phyloP scores from a whole-genome alignment of 53 echinoderm and acorn worm genomes.

The Apostichopus leukothele region DNA sequence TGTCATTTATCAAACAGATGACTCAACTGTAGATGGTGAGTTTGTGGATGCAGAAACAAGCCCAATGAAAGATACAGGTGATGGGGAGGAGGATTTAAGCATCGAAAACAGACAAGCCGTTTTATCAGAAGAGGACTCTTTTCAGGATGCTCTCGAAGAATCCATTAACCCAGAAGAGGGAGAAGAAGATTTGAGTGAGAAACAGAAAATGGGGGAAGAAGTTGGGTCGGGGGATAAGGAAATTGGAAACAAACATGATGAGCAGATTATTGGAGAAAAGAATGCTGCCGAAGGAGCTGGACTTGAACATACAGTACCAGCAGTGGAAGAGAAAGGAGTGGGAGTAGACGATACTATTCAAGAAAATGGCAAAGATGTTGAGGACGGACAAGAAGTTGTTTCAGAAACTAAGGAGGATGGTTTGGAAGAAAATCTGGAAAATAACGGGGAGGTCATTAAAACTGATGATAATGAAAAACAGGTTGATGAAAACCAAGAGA shows the following conservation, averaged over 20 bases:
- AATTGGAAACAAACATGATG: not conserved
- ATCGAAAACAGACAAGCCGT: not conserved
- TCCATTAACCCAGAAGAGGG: not conserved
- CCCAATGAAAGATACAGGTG: not conserved
- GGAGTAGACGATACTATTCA: not conserved
- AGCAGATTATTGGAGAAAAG: not conserved
- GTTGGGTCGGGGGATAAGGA: not conserved
- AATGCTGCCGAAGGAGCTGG: not conserved
- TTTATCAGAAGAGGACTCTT: not conserved
- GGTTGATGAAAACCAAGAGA: not conserved
- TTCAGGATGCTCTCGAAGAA: slow-evolving; percentile 16
- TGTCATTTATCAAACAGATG: not conserved
- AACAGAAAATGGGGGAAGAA: not conserved
- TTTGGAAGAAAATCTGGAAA: not conserved
- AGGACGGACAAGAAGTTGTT: not conserved
- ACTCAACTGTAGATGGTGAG: not conserved
- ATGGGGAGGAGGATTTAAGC: not conserved
- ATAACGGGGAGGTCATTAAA: not conserved
- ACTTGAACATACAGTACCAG: not conserved
- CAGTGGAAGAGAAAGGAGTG: not conserved
- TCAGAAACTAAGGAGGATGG: not conserved
- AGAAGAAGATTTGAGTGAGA: not conserved
- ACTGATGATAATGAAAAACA: not conserved
- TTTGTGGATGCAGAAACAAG: slow-evolving; percentile 25
- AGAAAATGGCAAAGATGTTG: not conserved